These are phyloP conservation scores for Saturnia pavonia DNA, from an alignment of 2,888 invertebrate species.

Conservation along the genomic window DNA sequence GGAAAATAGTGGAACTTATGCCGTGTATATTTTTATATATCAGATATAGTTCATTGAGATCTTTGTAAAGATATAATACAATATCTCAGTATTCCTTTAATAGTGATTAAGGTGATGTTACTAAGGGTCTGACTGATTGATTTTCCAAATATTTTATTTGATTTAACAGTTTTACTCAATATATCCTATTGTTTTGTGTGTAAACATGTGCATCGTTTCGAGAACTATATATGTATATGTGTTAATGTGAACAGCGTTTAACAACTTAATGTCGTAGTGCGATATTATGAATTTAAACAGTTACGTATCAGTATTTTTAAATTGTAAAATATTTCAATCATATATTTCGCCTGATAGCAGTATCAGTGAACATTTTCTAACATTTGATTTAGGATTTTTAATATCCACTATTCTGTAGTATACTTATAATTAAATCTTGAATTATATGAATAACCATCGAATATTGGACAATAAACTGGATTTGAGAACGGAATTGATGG, in stretches of 20 bases:
- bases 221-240: background rate
- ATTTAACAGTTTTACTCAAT: background rate
- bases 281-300: background rate
- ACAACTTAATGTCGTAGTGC: too few relatives aligned
- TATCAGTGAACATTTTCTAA: background rate
- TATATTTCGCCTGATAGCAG: background rate
- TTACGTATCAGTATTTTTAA: conserved; percentile 10
- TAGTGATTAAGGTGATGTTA: background rate
- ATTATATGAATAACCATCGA: conserved; percentile 27
- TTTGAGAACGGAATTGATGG: conserved; percentile 35
- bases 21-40: background rate
- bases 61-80: background rate
- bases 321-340: background rate
- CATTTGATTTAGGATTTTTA: background rate
- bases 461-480: conserved; percentile 35
- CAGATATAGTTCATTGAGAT: background rate
- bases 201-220: background rate
- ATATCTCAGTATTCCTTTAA: background rate
- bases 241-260: background rate
- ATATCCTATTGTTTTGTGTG: background rate
- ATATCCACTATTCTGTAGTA: background rate
- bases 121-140: background rate
- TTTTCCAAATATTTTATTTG: background rate
- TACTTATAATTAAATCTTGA: conserved; percentile 1
- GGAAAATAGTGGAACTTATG: background rate